Base-by-base conservation (phyloP, 2,888 invertebrate genomes). In the Netelia fuscicornis region DNA sequence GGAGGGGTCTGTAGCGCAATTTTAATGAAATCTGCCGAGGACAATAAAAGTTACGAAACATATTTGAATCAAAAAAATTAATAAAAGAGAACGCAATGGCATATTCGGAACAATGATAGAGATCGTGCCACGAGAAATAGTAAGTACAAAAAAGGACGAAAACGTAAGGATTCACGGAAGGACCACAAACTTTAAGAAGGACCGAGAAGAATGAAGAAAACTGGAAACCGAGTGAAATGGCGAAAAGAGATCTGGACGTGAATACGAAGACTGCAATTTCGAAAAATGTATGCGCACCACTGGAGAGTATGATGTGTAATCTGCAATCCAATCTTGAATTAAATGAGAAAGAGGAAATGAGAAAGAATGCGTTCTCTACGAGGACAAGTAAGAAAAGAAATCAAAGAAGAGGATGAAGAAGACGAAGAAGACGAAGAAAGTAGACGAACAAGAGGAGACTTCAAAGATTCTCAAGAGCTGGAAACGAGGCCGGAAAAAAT, bases 301-400 rank as follows among this genome's bases (percentile, higher is more conserved):
- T 84, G 87, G 65, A 56, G 74, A 85, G 86, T 84, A 76, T 86
- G 86, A 90, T 89, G 87, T 90, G 89, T 89, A 90, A 90, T 90
- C 90, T 90, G 89, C 89, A 90, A 90, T 89, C 88, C 89, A 90
- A 91, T 90, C 90, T 90, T 88, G 88, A 90, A 89, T 89, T 88
- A 89, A 90, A 90, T 89, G 90, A 87, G 89, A 37, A 70, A 54
- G 71, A 62, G 74, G 54, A 58, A 70, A 62, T 20, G 20, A 72
- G 42, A 44, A 62, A 30, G 11, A 11, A 37, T 37, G 37, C 37
- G 37, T 8, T 37, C 8, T 37, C 37, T 37, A 37, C 37, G 8
- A 17, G 71, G 62, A 54, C 30, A 54, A 70, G n/a, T 25, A 25
- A 23, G 52, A 54, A 52, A n/a, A 25, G 67, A 64, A n/a, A n/a